A percentile compares a stretch with the other conserved stretches of the same genome.
These are phyloP conservation scores for Pardosa pseudoannulata DNA, from an alignment of 2,888 invertebrate genomes.

Conservation along the genomic window DNA sequence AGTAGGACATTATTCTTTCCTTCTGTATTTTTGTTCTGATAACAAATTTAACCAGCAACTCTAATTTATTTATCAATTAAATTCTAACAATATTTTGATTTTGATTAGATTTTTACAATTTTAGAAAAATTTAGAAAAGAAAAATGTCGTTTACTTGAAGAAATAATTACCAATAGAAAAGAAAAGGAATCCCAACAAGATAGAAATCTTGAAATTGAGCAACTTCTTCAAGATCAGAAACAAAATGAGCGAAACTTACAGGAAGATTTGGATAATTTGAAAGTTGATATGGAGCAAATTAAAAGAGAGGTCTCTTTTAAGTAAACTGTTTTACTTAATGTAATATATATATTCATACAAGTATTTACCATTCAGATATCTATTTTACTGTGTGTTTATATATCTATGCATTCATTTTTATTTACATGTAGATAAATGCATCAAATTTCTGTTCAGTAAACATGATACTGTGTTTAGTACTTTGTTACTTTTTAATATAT, in stretches of 20 bases:
- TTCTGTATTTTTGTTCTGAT: too few species aligned
- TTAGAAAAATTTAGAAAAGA: slow-evolving; percentile 56
- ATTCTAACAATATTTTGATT: neutral
- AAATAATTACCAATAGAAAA: slow-evolving; percentile 36
- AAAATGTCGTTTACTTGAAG: slow-evolving; percentile 52
- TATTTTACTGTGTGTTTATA: too few species aligned
- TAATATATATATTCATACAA: too few species aligned
- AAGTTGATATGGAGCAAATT: slow-evolving; percentile 46
- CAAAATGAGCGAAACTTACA: slow-evolving; percentile 48
- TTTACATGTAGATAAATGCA: too few species aligned
- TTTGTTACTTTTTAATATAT: too few species aligned
- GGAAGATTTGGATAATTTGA: slow-evolving; percentile 48
- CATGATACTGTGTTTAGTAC: too few species aligned
- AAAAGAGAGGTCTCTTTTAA: slow-evolving; percentile 52
- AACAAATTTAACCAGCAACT: too few species aligned
- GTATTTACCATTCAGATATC: too few species aligned
- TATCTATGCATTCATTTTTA: too few species aligned
- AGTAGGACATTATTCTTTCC: too few species aligned
- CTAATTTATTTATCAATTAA: neutral
- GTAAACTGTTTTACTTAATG: too few species aligned
- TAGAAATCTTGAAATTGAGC: slow-evolving; percentile 24
- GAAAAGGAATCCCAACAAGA: slow-evolving; percentile 39
- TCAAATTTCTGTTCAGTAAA: too few species aligned
- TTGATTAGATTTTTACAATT: neutral
- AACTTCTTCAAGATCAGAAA: slow-evolving; percentile 26